Percentiles rank a stretch among this genome's conserved stretches.
Evolutionary conservation across 2,888 invertebrate genomes (phyloP).

Genomic region (Deilephila porcellus): DNA sequence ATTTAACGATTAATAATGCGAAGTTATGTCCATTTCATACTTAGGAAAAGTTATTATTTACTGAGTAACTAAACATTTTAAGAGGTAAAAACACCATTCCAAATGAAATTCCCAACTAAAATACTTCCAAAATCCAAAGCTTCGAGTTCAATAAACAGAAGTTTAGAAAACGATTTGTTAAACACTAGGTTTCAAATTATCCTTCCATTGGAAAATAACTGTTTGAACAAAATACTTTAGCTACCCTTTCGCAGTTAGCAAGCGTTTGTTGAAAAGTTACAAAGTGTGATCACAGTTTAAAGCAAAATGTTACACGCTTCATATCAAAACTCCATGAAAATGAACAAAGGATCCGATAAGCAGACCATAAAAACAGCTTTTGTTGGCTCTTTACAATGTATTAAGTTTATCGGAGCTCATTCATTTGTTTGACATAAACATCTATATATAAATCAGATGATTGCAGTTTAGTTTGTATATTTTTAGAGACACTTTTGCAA

Average conservation of each 20-base stretch:
- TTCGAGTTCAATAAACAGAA: neutral
- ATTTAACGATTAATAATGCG: no score
- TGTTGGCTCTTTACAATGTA: conserved; percentile 35
- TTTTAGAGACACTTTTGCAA: no score
- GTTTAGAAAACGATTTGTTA: conserved; percentile 13
- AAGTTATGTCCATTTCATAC: no score
- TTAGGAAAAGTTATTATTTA: no score
- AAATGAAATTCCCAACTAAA: neutral
- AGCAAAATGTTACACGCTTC: conserved; percentile 28
- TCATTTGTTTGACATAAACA: no score
- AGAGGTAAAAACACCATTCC: neutral
- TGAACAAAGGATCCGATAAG: conserved; percentile 27
- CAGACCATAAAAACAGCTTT: conserved; percentile 44
- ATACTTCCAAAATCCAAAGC: neutral
- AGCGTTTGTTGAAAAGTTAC: conserved; percentile 26
- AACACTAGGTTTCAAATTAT: neutral
- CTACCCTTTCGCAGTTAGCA: conserved; percentile 5
- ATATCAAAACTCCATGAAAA: conserved; percentile 23
- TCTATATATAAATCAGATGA: no score
- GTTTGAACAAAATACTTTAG: neutral
- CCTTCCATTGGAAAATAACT: neutral
- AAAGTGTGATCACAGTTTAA: conserved; percentile 25
- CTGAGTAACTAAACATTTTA: no score
- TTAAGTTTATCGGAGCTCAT: no score
- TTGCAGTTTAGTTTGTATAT: no score